Conservation (phyloP, 2,888 invertebrate species). For the Acronicta leporina region DNA sequence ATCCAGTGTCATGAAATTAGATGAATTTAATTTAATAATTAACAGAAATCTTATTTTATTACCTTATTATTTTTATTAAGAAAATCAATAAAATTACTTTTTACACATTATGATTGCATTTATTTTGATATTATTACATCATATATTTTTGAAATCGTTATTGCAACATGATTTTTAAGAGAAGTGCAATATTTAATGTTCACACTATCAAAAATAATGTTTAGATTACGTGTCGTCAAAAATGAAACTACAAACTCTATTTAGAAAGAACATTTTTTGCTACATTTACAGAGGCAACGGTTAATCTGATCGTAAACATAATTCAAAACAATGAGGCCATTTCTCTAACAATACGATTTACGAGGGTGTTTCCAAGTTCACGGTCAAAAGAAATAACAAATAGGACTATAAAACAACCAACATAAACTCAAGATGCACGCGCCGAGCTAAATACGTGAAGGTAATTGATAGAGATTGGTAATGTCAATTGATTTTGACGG, state of each 20-base stretch:
- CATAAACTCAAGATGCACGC: constrained; percentile 57
- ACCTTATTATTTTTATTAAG: too few species aligned
- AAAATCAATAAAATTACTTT: too few species aligned
- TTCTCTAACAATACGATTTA: constrained; percentile 43
- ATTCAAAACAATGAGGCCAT: constrained; percentile 21
- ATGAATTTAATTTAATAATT: too few species aligned
- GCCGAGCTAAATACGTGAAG: constrained; percentile 48
- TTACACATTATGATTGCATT: too few species aligned
- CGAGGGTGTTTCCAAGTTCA: constrained; percentile 63
- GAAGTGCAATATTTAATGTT: too few species aligned
- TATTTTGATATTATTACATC: too few species aligned
- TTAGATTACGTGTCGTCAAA: neutral
- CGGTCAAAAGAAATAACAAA: constrained; percentile 56
- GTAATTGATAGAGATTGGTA: constrained; percentile 32
- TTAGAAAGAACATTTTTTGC: constrained; percentile 1
- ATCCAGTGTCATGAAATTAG: too few species aligned
- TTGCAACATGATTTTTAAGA: too few species aligned
- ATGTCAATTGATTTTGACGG: constrained; percentile 30
- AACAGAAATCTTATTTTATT: too few species aligned
- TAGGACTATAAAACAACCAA: constrained; percentile 40
- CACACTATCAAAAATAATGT: neutral
- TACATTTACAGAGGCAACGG: constrained; percentile 12
- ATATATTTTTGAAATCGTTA: too few species aligned
- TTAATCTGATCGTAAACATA: constrained; percentile 20
- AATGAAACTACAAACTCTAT: neutral